Evolutionary conservation across 2,797 vertebrate genomes (phyloP).

Genomic region (Threskiornis aethiopicus): DNA sequence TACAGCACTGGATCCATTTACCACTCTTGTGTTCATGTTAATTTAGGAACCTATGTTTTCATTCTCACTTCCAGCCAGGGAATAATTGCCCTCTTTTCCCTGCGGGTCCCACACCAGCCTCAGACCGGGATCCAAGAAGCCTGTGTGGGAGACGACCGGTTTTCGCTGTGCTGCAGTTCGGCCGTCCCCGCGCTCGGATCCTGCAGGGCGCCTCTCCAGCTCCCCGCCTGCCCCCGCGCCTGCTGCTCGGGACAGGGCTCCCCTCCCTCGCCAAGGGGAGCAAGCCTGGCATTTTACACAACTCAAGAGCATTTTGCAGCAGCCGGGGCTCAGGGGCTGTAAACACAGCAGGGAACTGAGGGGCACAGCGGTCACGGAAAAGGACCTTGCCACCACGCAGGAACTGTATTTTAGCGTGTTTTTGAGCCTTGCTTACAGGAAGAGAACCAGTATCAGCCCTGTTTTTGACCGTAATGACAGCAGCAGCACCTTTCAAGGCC

Average conservation of each 20-base stretch:
- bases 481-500: background rate
- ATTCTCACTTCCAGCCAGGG: background rate
- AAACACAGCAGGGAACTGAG: background rate
- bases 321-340: background rate
- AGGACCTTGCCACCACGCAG: background rate
- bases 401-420: fast-evolving
- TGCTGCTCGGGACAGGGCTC: background rate
- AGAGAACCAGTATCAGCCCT: background rate
- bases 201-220: background rate
- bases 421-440: background rate
- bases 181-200: fast-evolving
- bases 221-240: fast-evolving
- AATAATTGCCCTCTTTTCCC: background rate
- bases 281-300: background rate
- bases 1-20: background rate
- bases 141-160: background rate
- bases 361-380: background rate
- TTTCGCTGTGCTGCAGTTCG: background rate
- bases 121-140: background rate
- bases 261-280: background rate
- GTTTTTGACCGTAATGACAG: fast-evolving
- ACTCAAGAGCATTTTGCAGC: background rate
- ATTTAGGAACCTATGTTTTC: background rate
- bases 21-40: fast-evolving
- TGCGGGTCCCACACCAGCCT: background rate